Conservation (phyloP, 2,888 invertebrate genomes). For the Luperina testacea region DNA sequence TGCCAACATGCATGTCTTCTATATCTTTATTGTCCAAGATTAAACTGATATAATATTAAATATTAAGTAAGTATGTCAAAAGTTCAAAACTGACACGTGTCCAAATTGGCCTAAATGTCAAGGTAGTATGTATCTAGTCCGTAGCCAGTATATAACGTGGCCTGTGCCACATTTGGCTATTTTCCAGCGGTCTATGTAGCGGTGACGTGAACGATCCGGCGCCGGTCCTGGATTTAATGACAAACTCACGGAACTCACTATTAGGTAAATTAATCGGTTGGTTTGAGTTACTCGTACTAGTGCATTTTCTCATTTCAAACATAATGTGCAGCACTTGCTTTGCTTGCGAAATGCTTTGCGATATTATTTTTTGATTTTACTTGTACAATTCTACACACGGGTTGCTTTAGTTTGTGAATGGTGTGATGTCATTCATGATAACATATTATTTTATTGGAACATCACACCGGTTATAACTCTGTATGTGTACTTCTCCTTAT, state of each 20-base stretch:
- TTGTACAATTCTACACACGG: background rate
- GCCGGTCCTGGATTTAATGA: constrained; percentile 44
- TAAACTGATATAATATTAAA: constrained; percentile 21
- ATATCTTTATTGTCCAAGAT: constrained; percentile 35
- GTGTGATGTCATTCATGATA: background rate
- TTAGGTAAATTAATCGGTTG: constrained; percentile 32
- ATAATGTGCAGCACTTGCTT: background rate
- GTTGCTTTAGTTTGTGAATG: background rate
- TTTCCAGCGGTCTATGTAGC: constrained; percentile 58
- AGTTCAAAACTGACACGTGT: constrained; percentile 53
- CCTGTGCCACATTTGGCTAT: constrained; percentile 62
- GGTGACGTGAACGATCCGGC: constrained; percentile 49
- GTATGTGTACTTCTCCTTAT: background rate
- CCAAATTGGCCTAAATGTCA: constrained; percentile 62
- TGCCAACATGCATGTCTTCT: background rate
- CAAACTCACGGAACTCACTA: constrained; percentile 59
- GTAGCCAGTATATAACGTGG: constrained; percentile 56
- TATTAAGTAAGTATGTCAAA: constrained; percentile 46
- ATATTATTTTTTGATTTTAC: background rate
- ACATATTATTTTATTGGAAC: background rate
- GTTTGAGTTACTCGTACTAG: background rate
- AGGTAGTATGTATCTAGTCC: constrained; percentile 58
- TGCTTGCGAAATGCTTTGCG: constrained; percentile 12
- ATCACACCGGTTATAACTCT: background rate
- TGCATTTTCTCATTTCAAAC: constrained; percentile 2